Evolutionary conservation across 1,140 invertebrate species (phyloP), one percentile per base, ranked within the genome.

Genomic region (Andricus grossulariae): DNA sequence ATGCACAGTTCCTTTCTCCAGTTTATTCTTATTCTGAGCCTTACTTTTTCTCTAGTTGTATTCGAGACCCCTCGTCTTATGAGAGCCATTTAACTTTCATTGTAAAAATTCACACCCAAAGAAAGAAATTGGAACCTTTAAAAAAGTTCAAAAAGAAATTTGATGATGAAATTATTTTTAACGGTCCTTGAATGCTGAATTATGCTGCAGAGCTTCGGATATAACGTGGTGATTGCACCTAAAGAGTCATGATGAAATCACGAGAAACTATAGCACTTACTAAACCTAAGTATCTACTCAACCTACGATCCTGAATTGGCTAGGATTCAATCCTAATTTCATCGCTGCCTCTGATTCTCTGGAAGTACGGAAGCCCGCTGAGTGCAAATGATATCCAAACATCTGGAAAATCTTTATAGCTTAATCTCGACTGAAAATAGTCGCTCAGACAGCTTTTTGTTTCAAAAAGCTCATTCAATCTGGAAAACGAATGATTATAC

Each of bases 321-420:
- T 66, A 39, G 57, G 57, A 66, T 66, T 25, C 13, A 15, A 66
- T 66, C 21, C 57, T 66, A 66, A 66, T 39, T 66, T 66, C 21
- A 66, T 15, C 13, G 32, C 57, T 66, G 11, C 39, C 25, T 66
- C 57, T 66, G 57, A 66, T 66, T 66, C 25, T 13, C 5, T 66
- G 7, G 32, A 66, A 25, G 39, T 25, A 13, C 57, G 19, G 25
- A 57, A 55, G 55, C 55, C 32, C 55, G 21, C 57, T 15, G 57
- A 32, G 57, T 39, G 25, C 57, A 66, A 66, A 66, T 66, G 57
- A 39, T 16, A 66, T 66, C n/a, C 57, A 66, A 66, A 66, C 21
- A 60, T 19, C 25, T 60, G 55, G 19, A 21, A 66, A 39, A 66
- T 32, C 57, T 39, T 66, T 39, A 66, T 25, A 66, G 39, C 57